A percentile compares a stretch with the other conserved stretches of the same genome.
Evolutionary conservation across 2,113 vertebrate species (phyloP).

Genomic region (Stegostoma tigrinum): DNA sequence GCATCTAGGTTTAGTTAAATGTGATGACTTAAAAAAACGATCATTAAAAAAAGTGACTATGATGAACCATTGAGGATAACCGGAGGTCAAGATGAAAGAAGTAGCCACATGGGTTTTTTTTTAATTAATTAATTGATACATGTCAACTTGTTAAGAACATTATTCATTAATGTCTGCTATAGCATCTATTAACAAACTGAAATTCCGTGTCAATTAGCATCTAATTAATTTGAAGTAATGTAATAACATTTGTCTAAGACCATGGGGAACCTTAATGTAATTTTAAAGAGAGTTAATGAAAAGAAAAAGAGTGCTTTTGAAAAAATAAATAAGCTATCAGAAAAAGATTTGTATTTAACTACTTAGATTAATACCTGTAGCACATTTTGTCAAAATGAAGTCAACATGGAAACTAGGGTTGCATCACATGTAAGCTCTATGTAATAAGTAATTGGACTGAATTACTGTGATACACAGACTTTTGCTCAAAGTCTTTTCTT

Average conservation of each 20-base stretch:
- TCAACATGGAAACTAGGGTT: not conserved
- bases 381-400: not conserved
- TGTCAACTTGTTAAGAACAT: conserved; percentile 34
- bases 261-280: conserved; percentile 36
- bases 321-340: not conserved
- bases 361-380: not conserved
- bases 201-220: conserved; percentile 34
- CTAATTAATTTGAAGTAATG: conserved; percentile 38
- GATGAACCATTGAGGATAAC: not conserved
- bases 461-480: not conserved
- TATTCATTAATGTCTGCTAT: conserved; percentile 36
- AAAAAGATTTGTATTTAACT: not conserved
- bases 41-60: conserved; percentile 6
- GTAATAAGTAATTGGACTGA: not conserved
- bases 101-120: conserved; percentile 14
- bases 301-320: conserved; percentile 11
- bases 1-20: not conserved
- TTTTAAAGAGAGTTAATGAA: conserved; percentile 38
- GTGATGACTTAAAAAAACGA: conserved; percentile 2
- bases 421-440: too few relatives aligned
- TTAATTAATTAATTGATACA: conserved; percentile 29
- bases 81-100: conserved; percentile 24
- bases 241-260: conserved; percentile 37
- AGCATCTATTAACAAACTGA: conserved; percentile 36
- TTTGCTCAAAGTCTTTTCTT: not conserved